phyloP scores from a whole-genome alignment of 1,140 invertebrate species.

The Orius insidiosus region DNA sequence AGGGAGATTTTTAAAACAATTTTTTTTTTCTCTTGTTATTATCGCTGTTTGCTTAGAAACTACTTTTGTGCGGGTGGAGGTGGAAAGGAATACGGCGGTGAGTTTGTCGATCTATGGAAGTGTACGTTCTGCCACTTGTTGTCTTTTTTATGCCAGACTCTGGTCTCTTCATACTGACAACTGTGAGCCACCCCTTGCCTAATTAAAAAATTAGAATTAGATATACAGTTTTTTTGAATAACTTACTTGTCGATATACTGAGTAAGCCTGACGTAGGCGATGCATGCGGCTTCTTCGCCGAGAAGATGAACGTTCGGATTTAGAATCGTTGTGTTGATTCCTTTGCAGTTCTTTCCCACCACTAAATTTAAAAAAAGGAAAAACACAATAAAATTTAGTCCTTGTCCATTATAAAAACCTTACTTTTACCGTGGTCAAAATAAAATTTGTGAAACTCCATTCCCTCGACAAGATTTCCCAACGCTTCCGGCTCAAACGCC shows the following conservation, averaged over 20 bases:
- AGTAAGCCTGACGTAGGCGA: slow-evolving; percentile 93
- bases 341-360: slow-evolving; percentile 77
- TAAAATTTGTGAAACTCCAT: slow-evolving; percentile 99
- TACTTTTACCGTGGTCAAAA: slow-evolving; percentile 85
- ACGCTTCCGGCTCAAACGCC: slow-evolving; percentile 94
- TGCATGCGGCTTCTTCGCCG: slow-evolving; percentile 94
- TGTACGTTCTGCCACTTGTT: slow-evolving; percentile 97
- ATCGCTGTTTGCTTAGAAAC: slow-evolving; percentile 3
- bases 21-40: too few relatives aligned
- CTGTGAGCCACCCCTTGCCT: slow-evolving; percentile 79
- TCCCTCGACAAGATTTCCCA: slow-evolving; percentile 97
- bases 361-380: slow-evolving; percentile 26
- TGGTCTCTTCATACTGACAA: slow-evolving; percentile 85
- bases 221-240: too few relatives aligned
- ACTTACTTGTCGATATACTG: slow-evolving; percentile 96
- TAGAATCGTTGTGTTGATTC: slow-evolving; percentile 91
- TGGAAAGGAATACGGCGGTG: slow-evolving; percentile 18
- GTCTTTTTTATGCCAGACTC: slow-evolving; percentile 93
- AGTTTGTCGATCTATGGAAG: slow-evolving; percentile 58
- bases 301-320: slow-evolving; percentile 98
- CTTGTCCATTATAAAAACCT: slow-evolving; percentile 2
- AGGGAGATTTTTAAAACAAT: too few relatives aligned
- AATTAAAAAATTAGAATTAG: slow-evolving; percentile 5
- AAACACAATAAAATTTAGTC: slow-evolving; percentile 1
- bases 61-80: slow-evolving; percentile 19